phyloP scores from a whole-genome alignment of 2,113 vertebrate species.

The Thamnophis sirtalis region DNA sequence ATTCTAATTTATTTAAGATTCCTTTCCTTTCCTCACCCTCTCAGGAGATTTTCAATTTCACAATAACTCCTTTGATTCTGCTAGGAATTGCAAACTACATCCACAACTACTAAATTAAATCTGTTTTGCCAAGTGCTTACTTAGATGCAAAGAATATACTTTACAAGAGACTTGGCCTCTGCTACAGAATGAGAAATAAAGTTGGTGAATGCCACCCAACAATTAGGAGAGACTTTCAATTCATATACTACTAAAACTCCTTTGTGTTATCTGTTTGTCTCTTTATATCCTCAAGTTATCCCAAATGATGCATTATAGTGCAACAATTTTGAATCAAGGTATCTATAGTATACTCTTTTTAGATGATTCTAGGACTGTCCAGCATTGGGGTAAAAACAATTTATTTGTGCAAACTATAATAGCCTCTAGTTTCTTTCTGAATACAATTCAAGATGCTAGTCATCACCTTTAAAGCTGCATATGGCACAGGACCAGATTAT shows the following conservation, averaged over 20 bases:
- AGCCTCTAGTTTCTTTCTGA: background rate
- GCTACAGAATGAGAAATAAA: background rate
- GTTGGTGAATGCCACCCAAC: background rate
- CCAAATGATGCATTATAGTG: background rate
- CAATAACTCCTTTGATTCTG: slow-evolving; percentile 13
- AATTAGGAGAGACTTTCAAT: background rate
- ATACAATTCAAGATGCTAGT: background rate
- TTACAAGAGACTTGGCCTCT: background rate
- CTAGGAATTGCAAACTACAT: background rate
- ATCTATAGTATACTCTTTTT: background rate
- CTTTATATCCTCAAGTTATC: background rate
- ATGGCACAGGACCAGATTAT: background rate
- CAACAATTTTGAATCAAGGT: background rate
- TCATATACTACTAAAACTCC: background rate
- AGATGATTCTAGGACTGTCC: background rate
- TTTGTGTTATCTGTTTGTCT: background rate
- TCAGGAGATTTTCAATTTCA: background rate
- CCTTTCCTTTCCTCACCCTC: background rate
- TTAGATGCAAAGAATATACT: background rate
- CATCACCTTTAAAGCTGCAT: background rate
- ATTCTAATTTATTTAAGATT: background rate
- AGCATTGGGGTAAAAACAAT: background rate
- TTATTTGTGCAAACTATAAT: background rate
- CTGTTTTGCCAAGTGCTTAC: background rate
- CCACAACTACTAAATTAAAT: background rate